phyloP scores from a whole-genome alignment of 2,797 vertebrate species.

The Phylloscopus collybita region DNA sequence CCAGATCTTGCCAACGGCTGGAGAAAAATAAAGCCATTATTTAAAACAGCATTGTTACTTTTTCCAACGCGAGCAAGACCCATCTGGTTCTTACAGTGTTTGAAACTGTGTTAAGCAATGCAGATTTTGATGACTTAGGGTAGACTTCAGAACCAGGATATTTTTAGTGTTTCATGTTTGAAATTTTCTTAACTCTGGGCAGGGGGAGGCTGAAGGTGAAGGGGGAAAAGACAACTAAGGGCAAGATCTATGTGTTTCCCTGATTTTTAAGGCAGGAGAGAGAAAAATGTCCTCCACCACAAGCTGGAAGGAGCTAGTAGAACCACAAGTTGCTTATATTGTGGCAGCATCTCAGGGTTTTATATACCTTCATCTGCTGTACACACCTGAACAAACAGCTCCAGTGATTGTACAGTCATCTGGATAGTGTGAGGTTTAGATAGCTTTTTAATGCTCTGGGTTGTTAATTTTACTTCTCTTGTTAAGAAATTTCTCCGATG shows the following conservation, averaged over 20 bases:
- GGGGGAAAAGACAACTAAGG: neutral
- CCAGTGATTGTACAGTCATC: neutral
- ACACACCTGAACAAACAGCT: neutral
- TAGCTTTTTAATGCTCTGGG: neutral
- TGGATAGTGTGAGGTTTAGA: neutral
- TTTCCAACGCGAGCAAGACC: neutral
- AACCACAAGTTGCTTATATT: neutral
- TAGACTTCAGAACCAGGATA: neutral
- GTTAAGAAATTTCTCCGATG: neutral
- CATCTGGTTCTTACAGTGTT: neutral
- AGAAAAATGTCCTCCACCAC: neutral
- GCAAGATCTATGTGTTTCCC: neutral
- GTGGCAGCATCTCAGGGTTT: neutral
- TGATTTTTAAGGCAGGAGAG: neutral
- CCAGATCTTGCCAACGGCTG: constrained; percentile 38
- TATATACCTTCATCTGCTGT: neutral
- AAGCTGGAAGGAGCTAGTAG: neutral
- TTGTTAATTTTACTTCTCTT: neutral
- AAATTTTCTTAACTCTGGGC: neutral
- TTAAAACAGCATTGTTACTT: constrained; percentile 48
- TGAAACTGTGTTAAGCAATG: neutral
- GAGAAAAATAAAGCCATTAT: constrained; percentile 67
- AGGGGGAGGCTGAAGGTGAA: neutral
- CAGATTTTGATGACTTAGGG: neutral
- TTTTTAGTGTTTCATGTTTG: neutral